These are phyloP conservation scores for Gasteruption jaculator DNA, from an alignment of 2,888 invertebrate genomes.

Conservation along the genomic window DNA sequence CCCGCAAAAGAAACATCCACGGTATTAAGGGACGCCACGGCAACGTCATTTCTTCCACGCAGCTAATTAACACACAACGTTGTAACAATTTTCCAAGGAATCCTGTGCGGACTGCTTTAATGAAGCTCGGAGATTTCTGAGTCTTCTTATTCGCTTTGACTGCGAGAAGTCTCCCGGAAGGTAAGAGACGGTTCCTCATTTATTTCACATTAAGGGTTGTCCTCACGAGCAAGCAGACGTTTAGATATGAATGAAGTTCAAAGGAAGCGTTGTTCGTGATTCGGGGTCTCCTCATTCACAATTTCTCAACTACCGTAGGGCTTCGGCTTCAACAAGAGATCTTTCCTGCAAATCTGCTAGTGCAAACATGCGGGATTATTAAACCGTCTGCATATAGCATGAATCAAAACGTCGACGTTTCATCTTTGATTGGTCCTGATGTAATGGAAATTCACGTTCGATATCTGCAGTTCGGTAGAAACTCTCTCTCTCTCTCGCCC, in stretches of 20 bases:
- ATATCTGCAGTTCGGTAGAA: no score
- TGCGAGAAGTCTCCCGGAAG: not conserved
- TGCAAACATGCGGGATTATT: conserved; percentile 47
- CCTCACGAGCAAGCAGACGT: conserved; percentile 19
- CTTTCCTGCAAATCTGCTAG: no score
- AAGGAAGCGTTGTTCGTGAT: conserved; percentile 36
- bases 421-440: conserved; percentile 40
- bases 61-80: conserved; percentile 23
- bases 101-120: conserved; percentile 22
- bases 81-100: conserved; percentile 28
- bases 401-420: conserved; percentile 31
- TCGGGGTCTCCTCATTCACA: conserved; percentile 7
- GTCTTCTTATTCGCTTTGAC: no score
- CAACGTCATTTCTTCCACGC: conserved; percentile 14
- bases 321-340: conserved; percentile 19
- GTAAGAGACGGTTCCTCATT: conserved; percentile 27
- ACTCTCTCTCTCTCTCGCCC: conserved; percentile 16
- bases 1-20: no score
- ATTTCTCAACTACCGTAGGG: conserved; percentile 13
- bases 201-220: conserved; percentile 29
- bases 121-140: no score
- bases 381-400: conserved; percentile 33
- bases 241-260: conserved; percentile 33
- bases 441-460: conserved; percentile 36
- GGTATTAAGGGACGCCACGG: no score